Base-by-base conservation (phyloP, 2,888 invertebrate species). In the Andrena flavipes region DNA sequence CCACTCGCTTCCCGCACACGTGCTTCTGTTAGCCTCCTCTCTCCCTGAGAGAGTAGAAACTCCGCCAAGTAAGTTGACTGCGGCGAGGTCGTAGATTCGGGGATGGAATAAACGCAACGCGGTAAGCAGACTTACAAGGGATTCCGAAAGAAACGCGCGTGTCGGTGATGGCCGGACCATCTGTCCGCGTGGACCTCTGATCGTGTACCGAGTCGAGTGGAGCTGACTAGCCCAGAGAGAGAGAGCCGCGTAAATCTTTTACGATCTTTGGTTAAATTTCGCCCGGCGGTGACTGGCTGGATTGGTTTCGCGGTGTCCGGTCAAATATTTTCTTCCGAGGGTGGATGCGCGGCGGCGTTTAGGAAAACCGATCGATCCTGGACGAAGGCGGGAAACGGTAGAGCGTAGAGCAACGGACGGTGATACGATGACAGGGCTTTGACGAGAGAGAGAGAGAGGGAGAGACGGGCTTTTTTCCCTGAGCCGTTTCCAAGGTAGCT, bases 401-500 rank as follows among this genome's bases (percentile, higher is more conserved):
- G 64, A 60, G 49, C 10, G 42, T 42, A 16, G 42, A 42, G 42
- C 42, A 42, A 16, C 42, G 42, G 42, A 5, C 29, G 64, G 72
- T 73, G 78, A 74, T 83, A 65, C 62, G 72, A 73, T 76, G 84
- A 72, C 76, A 70, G 62, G 30, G 67, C 79, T 87, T 87, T 87
- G 87, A 81, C 76, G 80, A 79, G 75, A 54, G 54, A 82, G 85
- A 59, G 80, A 77, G 77, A 26, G 54, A 80, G 67, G 64, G 77
- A 56, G 56, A 80, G 67, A 64, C 63, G 73, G 73, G 73, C 80
- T 82, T 88, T 88, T 85, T 85, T 88, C 73, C 73, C 84, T 82
- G 63, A 83, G 80, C 84, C 86, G 62, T 84, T 88, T 80, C 87
- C 86, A 88, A 87, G 87, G 87, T 87, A 84, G 91, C 92, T 92